phyloP scores from a whole-genome alignment of 2,797 vertebrate genomes.

The Cossypha heuglini region DNA sequence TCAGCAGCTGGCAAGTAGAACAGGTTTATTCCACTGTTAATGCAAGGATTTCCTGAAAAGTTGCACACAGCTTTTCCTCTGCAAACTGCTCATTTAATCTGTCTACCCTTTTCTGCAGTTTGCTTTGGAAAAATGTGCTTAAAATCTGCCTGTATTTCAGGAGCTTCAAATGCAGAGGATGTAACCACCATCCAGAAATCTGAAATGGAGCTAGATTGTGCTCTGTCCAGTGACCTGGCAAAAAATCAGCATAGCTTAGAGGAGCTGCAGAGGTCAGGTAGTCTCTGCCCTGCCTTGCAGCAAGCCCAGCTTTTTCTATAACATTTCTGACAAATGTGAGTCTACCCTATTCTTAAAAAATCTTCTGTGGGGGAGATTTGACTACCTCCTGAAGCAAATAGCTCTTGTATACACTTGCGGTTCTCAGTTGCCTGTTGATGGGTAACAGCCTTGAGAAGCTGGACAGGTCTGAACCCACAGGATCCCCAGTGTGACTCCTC shows the following conservation, averaged over 20 bases:
- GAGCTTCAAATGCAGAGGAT: not conserved
- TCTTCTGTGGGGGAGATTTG: not conserved
- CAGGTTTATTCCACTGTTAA: not conserved
- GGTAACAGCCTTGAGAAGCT: not conserved
- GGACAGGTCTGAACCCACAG: not conserved
- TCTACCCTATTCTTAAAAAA: not conserved
- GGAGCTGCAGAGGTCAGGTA: not conserved
- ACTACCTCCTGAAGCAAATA: not conserved
- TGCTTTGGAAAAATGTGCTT: not conserved
- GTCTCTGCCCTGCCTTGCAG: not conserved
- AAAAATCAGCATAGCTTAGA: not conserved
- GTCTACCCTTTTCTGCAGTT: not conserved
- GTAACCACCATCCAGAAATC: not conserved
- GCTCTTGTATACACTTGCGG: not conserved
- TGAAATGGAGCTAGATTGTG: not conserved
- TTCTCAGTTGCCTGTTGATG: not conserved
- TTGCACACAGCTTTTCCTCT: not conserved
- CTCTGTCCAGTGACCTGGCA: not conserved
- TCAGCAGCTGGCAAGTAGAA: not conserved
- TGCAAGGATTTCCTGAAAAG: not conserved
- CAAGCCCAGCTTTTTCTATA: not conserved
- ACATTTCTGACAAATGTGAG: not conserved
- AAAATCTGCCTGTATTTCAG: not conserved
- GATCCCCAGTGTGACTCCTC: not conserved
- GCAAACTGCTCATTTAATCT: not conserved